Percentiles rank a stretch among this genome's conserved stretches.
These are phyloP conservation scores for Antheraea assamensis DNA, from an alignment of 2,888 invertebrate genomes.

Conservation along the genomic window DNA sequence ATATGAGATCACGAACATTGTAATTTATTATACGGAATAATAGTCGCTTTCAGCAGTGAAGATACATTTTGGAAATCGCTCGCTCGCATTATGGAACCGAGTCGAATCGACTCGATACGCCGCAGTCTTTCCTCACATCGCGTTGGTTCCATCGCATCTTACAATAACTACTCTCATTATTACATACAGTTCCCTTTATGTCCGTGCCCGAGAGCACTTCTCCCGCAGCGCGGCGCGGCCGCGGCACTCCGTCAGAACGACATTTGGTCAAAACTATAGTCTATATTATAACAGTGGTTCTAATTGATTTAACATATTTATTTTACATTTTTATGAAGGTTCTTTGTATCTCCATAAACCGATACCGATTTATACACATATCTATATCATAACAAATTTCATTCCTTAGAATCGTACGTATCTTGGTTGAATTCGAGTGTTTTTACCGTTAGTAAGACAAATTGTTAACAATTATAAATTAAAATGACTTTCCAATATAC, in stretches of 20 bases:
- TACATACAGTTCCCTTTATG: neutral
- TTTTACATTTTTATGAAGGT: neutral
- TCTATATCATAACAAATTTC: neutral
- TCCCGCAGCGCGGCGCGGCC: neutral
- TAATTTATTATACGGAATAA: neutral
- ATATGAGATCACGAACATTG: neutral
- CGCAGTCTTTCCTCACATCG: neutral
- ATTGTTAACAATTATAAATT: too few relatives aligned
- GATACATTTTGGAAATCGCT: neutral
- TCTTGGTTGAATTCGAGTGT: too few relatives aligned
- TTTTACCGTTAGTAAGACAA: too few relatives aligned
- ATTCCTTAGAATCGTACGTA: neutral
- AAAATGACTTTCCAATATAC: too few relatives aligned
- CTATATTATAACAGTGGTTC: neutral
- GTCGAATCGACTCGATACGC: neutral
- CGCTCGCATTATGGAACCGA: neutral
- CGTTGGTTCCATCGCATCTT: neutral
- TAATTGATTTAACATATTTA: neutral
- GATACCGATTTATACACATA: neutral
- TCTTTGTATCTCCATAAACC: neutral
- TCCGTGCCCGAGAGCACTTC: neutral
- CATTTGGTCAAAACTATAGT: neutral
- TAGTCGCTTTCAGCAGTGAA: neutral
- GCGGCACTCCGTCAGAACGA: neutral
- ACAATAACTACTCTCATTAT: neutral